A percentile compares a stretch with the other conserved stretches of the same genome.
phyloP scores from a whole-genome alignment of 2,888 invertebrate species.

The Seladonia tumulorum region DNA sequence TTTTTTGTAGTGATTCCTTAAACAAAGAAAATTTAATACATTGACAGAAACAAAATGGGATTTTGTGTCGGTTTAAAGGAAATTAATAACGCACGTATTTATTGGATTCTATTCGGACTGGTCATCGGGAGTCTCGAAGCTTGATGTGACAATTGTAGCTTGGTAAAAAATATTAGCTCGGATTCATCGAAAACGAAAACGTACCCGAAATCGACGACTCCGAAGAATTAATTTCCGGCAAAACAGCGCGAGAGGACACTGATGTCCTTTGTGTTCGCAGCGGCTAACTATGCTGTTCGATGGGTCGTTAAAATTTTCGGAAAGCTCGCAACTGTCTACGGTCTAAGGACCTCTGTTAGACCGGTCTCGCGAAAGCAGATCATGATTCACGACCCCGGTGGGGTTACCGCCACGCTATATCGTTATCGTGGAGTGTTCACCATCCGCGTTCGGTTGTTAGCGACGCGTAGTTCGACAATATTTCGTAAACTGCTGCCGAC shows the following conservation, averaged over 20 bases:
- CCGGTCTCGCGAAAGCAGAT: background rate
- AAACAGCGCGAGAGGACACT: background rate
- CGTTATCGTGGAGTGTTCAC: constrained; percentile 8
- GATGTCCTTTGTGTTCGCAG: background rate
- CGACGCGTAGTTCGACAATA: constrained; percentile 5
- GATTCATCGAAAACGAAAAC: no score
- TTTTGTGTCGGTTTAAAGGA: no score
- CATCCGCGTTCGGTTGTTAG: background rate
- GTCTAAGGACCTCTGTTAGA: background rate
- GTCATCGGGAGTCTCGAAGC: no score
- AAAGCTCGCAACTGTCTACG: background rate
- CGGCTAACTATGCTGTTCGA: background rate
- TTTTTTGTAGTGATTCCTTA: no score
- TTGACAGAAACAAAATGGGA: no score
- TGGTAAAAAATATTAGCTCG: no score
- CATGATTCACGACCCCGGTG: constrained; percentile 1
- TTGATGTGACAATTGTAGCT: no score
- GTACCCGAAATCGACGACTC: no score
- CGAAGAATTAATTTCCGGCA: background rate
- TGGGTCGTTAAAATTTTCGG: background rate
- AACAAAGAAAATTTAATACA: no score
- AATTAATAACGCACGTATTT: no score
- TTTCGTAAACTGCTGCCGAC: constrained; percentile 15
- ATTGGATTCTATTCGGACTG: no score
- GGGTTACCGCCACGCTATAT: background rate